A percentile compares a stretch with the other conserved stretches of the same genome.
Evolutionary conservation across 2,113 vertebrate species (phyloP).

Genomic region (Saimiri boliviensis): DNA sequence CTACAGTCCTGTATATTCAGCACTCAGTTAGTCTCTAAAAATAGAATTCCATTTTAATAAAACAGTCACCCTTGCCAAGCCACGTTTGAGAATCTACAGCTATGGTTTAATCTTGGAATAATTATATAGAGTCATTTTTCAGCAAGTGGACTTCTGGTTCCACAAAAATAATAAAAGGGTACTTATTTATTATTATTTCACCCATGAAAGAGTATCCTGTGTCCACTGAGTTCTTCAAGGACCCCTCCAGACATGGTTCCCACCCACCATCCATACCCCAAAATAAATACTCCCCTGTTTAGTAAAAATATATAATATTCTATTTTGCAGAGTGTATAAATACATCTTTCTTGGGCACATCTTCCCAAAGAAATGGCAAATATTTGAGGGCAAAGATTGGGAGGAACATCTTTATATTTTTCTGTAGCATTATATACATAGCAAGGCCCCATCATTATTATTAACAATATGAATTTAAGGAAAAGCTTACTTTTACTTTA

Average conservation of each 20-base stretch:
- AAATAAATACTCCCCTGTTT: not conserved
- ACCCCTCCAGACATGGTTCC: not conserved
- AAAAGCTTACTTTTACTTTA: constrained; percentile 34
- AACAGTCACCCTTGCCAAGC: not conserved
- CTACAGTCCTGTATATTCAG: not conserved
- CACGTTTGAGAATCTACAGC: not conserved
- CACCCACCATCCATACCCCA: not conserved
- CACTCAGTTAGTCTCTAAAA: not conserved
- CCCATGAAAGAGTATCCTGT: not conserved
- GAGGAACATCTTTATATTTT: not conserved
- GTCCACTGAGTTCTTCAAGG: not conserved
- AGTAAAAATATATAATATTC: not conserved
- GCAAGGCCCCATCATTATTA: not conserved
- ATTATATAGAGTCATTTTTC: not conserved
- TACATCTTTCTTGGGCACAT: not conserved
- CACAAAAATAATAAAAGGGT: not conserved
- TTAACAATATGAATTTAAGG: constrained; percentile 30
- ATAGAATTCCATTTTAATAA: not conserved
- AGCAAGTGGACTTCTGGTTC: not conserved
- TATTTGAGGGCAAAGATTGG: not conserved
- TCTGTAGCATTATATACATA: not conserved
- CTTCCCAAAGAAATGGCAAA: not conserved
- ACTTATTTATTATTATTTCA: not conserved
- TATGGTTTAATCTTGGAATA: not conserved
- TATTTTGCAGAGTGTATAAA: not conserved